Base-by-base conservation (phyloP, 2,888 invertebrate genomes). In the Rapana venosa region DNA sequence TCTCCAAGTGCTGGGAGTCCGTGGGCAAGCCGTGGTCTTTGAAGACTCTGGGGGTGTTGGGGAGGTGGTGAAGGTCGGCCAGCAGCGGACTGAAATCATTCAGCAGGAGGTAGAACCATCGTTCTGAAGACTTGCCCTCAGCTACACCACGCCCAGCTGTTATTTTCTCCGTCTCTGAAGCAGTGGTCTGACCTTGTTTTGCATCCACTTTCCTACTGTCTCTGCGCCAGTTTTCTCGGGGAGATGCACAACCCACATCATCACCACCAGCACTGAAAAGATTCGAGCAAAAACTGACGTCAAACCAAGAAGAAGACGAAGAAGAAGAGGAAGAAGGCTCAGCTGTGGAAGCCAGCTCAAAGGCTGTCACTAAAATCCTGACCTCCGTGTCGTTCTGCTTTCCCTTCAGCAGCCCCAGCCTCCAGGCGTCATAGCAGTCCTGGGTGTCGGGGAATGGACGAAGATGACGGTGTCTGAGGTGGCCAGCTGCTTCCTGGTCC, bases 71-170 rank as follows among this genome's bases (percentile, higher is more conserved):
- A 8, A 87, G 87, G 70, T 87, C 87, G 26, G 87, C 66, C 35
- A 87, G 11, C 22, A 87, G 30, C 35, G 35, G 87, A 26, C 35
- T 87, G 66, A 87, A 70, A 35, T 87, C 87, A 66, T 87, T 70
- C 87, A 87, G 66, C 32, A 87, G 66, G 22, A 58, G 32, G 26
- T 87, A 87, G 17, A 61, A 30, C 4, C 85, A 22, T 32, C 26
- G 4, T 0, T 8, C 26, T 26, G 83, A 83, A 22, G 83, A 47
- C 26, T 26, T 83, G 26, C 47, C 30, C 22, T 26, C 22, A 47
- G 47, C 47, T 47, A 47, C 47, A 47, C 47, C 47, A 47, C 47
- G 8, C 47, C 47, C 47, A 47, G 47, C 47, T 47, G 47, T 8
- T 47, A 8, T 8, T 47, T 2, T 47, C 47, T 47, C 47, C 47